Percentiles rank a stretch among this genome's conserved stretches.
phyloP scores from a whole-genome alignment of 2,113 vertebrate species.

The Psittacula cyanocephala region DNA sequence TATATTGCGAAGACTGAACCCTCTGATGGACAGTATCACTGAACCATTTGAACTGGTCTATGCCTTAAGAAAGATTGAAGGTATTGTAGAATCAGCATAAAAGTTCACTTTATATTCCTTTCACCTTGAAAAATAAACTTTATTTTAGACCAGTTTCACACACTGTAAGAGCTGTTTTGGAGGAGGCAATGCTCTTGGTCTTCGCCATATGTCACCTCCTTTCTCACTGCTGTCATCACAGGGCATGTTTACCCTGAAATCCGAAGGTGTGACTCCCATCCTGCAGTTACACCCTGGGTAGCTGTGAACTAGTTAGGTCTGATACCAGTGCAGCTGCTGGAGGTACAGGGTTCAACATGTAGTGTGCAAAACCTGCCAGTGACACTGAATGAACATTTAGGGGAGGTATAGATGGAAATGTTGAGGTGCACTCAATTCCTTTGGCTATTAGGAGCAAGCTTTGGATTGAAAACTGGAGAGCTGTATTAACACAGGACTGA shows the following conservation, averaged over 20 bases:
- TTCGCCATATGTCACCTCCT: background rate
- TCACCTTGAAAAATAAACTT: slow-evolving; percentile 47
- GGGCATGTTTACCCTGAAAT: background rate
- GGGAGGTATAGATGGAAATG: background rate
- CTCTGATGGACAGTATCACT: slow-evolving; percentile 44
- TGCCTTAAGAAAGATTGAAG: slow-evolving; percentile 31
- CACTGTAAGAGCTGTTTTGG: background rate
- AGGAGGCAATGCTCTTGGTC: background rate
- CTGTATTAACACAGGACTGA: background rate
- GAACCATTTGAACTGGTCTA: slow-evolving; percentile 39
- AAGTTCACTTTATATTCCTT: slow-evolving; percentile 34
- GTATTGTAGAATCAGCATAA: slow-evolving; percentile 23
- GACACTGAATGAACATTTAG: background rate
- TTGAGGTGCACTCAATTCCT: background rate
- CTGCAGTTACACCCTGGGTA: background rate
- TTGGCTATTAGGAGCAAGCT: background rate
- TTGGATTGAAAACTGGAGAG: background rate
- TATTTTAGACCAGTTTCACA: background rate
- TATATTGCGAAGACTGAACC: slow-evolving; percentile 41
- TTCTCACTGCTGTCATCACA: background rate
- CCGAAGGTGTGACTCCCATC: background rate
- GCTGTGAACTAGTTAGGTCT: background rate
- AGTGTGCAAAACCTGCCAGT: background rate
- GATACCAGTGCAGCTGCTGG: background rate
- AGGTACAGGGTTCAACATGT: background rate